Evolutionary conservation across 2,797 vertebrate species (phyloP).

Genomic region (Chelmon rostratus): DNA sequence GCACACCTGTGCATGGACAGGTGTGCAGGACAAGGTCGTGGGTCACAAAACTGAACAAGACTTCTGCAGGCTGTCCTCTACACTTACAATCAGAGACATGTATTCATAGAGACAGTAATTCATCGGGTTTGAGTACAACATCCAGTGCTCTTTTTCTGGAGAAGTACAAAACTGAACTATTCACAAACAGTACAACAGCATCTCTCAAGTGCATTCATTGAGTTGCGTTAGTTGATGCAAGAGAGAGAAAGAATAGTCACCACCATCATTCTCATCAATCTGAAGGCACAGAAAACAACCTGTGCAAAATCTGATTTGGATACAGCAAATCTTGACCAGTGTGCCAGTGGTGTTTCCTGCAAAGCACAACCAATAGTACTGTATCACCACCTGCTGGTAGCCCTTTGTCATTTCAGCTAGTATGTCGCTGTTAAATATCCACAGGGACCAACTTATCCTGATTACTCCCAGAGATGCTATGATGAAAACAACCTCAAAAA

Average conservation of each 20-base stretch:
- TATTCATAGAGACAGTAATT: too few relatives aligned
- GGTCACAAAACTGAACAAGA: too few relatives aligned
- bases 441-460: neutral
- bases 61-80: too few relatives aligned
- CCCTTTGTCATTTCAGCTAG: neutral
- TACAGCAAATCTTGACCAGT: neutral
- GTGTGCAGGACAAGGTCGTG: too few relatives aligned
- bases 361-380: neutral
- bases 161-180: neutral
- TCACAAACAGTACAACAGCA: neutral
- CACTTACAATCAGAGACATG: too few relatives aligned
- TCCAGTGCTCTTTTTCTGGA: neutral
- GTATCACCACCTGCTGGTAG: conserved; percentile 59
- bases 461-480: neutral
- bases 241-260: neutral
- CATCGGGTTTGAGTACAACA: neutral
- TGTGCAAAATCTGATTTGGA: neutral
- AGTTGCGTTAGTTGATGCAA: neutral
- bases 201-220: neutral
- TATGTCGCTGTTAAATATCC: neutral
- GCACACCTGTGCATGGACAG: too few relatives aligned
- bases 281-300: neutral
- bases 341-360: neutral
- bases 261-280: neutral
- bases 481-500: neutral